Percentiles rank a stretch among this genome's conserved stretches.
Evolutionary conservation across 2,797 vertebrate species (phyloP).

Genomic region (Hypotaenidia okinawae): DNA sequence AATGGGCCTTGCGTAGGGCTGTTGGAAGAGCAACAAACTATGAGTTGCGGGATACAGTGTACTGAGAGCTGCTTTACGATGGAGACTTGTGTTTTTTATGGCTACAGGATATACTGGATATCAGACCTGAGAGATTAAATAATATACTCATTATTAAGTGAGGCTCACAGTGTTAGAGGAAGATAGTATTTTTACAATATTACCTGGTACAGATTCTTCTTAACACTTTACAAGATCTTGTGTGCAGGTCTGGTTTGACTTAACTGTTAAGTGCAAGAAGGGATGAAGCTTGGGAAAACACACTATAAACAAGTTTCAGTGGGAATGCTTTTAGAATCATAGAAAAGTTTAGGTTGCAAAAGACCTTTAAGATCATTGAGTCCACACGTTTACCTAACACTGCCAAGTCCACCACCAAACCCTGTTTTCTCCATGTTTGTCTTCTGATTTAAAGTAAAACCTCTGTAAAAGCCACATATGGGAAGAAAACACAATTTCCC

Average conservation of each 20-base stretch:
- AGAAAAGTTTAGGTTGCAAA: not conserved
- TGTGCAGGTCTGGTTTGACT: not conserved
- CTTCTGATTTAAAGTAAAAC: not conserved
- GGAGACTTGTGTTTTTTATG: not conserved
- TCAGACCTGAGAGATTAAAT: not conserved
- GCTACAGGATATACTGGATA: not conserved
- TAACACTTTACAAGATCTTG: not conserved
- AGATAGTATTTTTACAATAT: not conserved
- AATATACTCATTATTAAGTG: constrained; percentile 24
- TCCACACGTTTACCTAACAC: no score
- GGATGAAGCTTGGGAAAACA: not conserved
- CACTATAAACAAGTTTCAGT: not conserved
- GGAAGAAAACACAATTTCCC: not conserved
- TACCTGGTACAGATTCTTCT: not conserved
- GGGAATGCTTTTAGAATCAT: not conserved
- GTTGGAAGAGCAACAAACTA: constrained; percentile 12
- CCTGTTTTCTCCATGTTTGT: not conserved
- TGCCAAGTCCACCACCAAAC: no score
- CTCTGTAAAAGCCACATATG: not conserved
- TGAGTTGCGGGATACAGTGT: not conserved
- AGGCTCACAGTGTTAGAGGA: not conserved
- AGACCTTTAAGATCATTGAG: not conserved
- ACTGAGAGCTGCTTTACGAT: not conserved
- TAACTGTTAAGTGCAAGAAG: not conserved
- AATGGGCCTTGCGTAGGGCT: constrained; percentile 6